phyloP scores from a whole-genome alignment of 2,113 vertebrate species.

The Phyllostomus discolor region DNA sequence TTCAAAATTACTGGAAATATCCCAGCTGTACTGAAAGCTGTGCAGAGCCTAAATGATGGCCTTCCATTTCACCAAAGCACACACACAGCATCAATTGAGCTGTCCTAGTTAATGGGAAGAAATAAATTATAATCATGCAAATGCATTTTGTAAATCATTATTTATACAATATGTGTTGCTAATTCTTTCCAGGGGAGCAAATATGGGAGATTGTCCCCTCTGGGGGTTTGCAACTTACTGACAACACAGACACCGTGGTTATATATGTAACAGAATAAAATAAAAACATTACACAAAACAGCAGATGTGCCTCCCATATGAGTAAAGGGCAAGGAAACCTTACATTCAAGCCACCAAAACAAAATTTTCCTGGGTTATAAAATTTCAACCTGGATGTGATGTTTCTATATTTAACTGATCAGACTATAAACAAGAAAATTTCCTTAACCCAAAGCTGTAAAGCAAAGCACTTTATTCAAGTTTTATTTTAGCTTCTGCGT shows the following conservation, averaged over 20 bases:
- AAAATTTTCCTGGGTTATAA: neutral
- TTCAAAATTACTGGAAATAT: neutral
- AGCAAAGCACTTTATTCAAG: neutral
- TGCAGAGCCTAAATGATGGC: neutral
- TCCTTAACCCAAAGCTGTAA: neutral
- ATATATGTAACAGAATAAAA: neutral
- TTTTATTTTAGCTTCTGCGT: neutral
- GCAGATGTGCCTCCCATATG: neutral
- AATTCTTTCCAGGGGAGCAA: constrained; percentile 12
- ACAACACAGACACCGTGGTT: neutral
- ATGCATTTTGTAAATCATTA: neutral
- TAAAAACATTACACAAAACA: neutral
- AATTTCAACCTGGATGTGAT: neutral
- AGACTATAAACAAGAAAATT: neutral
- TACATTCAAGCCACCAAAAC: neutral
- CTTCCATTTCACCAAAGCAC: neutral
- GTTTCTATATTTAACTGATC: neutral
- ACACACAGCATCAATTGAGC: neutral
- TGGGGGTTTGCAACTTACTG: neutral
- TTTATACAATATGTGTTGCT: neutral
- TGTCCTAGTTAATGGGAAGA: neutral
- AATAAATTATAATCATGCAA: neutral
- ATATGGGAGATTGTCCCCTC: neutral
- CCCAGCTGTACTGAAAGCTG: neutral
- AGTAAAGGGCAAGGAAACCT: neutral